A percentile compares a stretch with the other conserved stretches of the same genome.
These are phyloP conservation scores for Girardinus metallicus DNA, from an alignment of 2,797 vertebrate genomes.

Conservation along the genomic window DNA sequence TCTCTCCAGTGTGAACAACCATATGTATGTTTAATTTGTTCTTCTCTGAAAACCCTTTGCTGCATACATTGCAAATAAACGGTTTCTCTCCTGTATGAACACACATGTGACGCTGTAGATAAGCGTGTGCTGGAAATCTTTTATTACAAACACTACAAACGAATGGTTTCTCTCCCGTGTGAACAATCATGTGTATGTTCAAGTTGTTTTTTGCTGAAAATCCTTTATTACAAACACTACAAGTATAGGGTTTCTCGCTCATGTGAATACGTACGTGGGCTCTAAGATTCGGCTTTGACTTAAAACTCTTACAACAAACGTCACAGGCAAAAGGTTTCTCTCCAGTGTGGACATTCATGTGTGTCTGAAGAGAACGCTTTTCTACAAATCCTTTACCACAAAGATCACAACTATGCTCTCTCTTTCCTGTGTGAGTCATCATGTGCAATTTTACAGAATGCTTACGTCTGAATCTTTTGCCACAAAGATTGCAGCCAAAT, in stretches of 20 bases:
- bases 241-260: background rate
- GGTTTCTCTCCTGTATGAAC: background rate
- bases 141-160: background rate
- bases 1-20: slow-evolving; percentile 2
- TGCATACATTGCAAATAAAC: background rate
- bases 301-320: background rate
- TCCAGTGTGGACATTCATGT: slow-evolving; percentile 1
- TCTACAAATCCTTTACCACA: slow-evolving; percentile 5
- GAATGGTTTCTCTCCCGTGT: background rate
- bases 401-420: background rate
- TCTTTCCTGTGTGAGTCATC: background rate
- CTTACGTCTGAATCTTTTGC: background rate
- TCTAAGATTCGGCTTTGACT: background rate
- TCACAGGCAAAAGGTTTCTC: slow-evolving; percentile 7
- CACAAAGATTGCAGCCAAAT: background rate
- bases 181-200: slow-evolving; percentile 2
- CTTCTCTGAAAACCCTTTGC: background rate
- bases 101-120: background rate
- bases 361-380: background rate
- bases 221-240: background rate
- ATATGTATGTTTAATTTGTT: background rate
- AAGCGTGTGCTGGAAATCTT: background rate
- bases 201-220: background rate
- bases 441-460: background rate
- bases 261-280: background rate